These are phyloP conservation scores for Hymenopus coronatus DNA, from an alignment of 2,888 invertebrate species.

Conservation along the genomic window DNA sequence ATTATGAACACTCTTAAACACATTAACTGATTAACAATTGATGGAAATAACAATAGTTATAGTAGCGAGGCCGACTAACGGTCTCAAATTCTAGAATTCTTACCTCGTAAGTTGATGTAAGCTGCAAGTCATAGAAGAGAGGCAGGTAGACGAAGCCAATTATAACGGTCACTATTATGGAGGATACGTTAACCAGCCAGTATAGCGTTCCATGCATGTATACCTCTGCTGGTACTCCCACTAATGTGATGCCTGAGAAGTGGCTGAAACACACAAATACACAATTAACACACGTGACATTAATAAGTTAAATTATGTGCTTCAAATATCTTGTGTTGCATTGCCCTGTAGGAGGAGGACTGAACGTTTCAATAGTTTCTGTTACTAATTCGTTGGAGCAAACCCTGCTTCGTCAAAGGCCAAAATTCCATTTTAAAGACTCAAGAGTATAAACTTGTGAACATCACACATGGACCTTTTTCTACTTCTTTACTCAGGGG, in stretches of 20 bases:
- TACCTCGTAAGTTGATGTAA: constrained; percentile 65
- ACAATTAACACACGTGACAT: not conserved
- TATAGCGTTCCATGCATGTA: constrained; percentile 70
- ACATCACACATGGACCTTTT: too few species aligned
- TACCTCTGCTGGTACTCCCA: constrained; percentile 73
- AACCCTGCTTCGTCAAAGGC: not conserved
- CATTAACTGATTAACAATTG: too few species aligned
- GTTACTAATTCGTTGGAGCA: not conserved
- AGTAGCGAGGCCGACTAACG: too few species aligned
- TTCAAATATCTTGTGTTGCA: not conserved
- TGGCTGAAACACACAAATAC: constrained; percentile 55
- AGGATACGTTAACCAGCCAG: constrained; percentile 47
- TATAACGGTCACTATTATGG: constrained; percentile 44
- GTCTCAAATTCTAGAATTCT: not conserved
- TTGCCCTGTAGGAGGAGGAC: not conserved
- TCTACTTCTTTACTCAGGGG: too few species aligned
- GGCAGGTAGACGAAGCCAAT: constrained; percentile 53
- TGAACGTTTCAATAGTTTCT: not conserved
- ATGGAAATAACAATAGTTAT: too few species aligned
- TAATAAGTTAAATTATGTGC: not conserved
- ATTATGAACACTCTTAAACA: too few species aligned
- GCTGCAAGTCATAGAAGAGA: constrained; percentile 67
- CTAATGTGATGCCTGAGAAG: constrained; percentile 69
- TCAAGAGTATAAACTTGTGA: too few species aligned
- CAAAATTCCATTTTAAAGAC: too few species aligned